Conservation (phyloP, 2,888 invertebrate genomes). For the Lymantria monacha region DNA sequence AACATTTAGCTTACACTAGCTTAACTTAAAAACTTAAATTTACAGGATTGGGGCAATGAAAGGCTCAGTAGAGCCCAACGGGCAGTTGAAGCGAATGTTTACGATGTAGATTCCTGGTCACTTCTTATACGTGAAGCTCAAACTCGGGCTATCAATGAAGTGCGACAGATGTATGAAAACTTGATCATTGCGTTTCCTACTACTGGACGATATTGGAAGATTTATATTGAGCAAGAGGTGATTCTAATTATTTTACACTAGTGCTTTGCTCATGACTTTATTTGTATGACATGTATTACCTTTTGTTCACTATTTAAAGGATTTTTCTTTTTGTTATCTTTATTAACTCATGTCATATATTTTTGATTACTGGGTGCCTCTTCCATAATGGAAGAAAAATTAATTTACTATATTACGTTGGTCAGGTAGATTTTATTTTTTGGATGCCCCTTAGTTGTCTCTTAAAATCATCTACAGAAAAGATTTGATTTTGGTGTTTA, state of each 20-base stretch:
- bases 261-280: not conserved
- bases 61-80: constrained; percentile 91
- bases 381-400: too few relatives aligned
- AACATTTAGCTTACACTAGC: too few relatives aligned
- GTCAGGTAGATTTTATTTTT: too few relatives aligned
- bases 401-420: too few relatives aligned
- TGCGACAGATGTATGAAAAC: constrained; percentile 95
- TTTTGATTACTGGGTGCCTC: too few relatives aligned
- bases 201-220: constrained; percentile 98
- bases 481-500: too few relatives aligned
- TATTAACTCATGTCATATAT: too few relatives aligned
- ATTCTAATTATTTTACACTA: constrained; percentile 12
- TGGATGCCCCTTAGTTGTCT: too few relatives aligned
- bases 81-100: constrained; percentile 92
- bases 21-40: not conserved
- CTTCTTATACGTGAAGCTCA: constrained; percentile 96
- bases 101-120: constrained; percentile 99
- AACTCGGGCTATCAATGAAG: constrained; percentile 92
- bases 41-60: constrained; percentile 94
- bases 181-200: constrained; percentile 97
- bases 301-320: too few relatives aligned
- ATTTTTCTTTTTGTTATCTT: too few relatives aligned
- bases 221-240: constrained; percentile 99
- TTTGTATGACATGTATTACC: too few relatives aligned
- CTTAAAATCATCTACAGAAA: too few relatives aligned